phyloP scores from a whole-genome alignment of 2,797 vertebrate species.

The Synanceia verrucosa region DNA sequence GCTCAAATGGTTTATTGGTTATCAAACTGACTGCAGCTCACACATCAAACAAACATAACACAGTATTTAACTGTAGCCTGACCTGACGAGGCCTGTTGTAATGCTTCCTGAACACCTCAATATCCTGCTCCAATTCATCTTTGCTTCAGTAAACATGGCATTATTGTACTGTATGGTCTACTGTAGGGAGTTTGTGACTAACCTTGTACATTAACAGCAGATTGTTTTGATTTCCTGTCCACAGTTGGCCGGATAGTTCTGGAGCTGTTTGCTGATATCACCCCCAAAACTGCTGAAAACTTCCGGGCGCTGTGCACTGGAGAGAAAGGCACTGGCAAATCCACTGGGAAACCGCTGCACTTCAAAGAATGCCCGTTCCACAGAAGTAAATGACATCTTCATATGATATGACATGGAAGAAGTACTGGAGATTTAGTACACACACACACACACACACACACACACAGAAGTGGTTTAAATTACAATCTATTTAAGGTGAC shows the following conservation, averaged over 20 bases:
- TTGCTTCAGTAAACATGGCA: background rate
- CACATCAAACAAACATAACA: background rate
- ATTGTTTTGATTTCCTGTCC: conserved; percentile 21
- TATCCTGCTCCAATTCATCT: background rate
- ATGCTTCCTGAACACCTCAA: background rate
- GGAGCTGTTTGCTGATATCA: conserved; percentile 93
- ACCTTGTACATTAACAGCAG: background rate
- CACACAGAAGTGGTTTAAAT: too few relatives aligned
- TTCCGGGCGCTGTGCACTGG: conserved; percentile 95
- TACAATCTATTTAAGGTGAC: background rate
- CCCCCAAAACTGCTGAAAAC: conserved; percentile 96
- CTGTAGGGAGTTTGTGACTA: background rate
- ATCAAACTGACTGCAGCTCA: background rate
- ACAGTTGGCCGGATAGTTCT: conserved; percentile 91
- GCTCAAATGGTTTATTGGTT: background rate
- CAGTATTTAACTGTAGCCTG: background rate
- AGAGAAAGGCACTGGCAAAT: conserved; percentile 90
- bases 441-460: too few relatives aligned
- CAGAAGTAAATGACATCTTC: conserved; percentile 84
- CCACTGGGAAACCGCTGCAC: conserved; percentile 93
- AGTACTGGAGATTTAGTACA: background rate
- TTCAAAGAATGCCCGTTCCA: conserved; percentile 98
- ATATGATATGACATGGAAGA: background rate
- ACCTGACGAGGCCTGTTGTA: background rate
- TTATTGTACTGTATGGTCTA: background rate